phyloP scores from a whole-genome alignment of 2,113 vertebrate species.

The Sisor rabdophorus region DNA sequence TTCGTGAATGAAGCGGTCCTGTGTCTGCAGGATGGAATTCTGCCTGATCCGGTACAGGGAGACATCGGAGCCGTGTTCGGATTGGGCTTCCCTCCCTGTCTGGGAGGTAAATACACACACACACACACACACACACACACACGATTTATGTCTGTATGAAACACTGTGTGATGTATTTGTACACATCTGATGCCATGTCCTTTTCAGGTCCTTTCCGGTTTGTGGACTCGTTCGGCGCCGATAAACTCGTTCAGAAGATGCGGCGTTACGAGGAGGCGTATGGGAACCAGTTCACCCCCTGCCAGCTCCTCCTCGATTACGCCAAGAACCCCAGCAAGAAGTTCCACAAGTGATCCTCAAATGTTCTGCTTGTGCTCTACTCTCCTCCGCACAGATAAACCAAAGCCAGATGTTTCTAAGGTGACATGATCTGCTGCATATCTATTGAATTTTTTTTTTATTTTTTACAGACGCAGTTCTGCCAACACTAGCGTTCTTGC shows the following conservation, averaged over 20 bases:
- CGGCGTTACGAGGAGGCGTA: constrained; percentile 76
- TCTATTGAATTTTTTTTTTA: neutral
- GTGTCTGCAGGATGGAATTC: constrained; percentile 83
- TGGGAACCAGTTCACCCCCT: constrained; percentile 77
- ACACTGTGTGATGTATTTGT: too few relatives aligned
- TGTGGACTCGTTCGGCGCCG: constrained; percentile 70
- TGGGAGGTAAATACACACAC: constrained; percentile 72
- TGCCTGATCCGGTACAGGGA: constrained; percentile 77
- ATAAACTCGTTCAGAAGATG: constrained; percentile 75
- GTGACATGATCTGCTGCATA: neutral
- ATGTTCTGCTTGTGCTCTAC: too few relatives aligned
- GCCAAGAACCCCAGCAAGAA: constrained; percentile 75
- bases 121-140: constrained; percentile 8
- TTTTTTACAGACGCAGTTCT: neutral
- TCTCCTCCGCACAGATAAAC: neutral
- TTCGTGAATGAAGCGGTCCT: constrained; percentile 80
- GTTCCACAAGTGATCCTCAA: constrained; percentile 73
- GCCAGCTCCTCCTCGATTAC: constrained; percentile 80
- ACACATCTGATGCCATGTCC: neutral
- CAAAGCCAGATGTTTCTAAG: neutral
- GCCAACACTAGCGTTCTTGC: too few relatives aligned
- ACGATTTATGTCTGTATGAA: too few relatives aligned
- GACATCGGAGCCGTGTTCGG: constrained; percentile 84
- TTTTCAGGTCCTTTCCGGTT: constrained; percentile 80
- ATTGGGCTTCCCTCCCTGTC: constrained; percentile 78